Evolutionary conservation across 2,888 invertebrate genomes (phyloP), one percentile per base, ranked within the genome.

Genomic region (Hartigia nigra): DNA sequence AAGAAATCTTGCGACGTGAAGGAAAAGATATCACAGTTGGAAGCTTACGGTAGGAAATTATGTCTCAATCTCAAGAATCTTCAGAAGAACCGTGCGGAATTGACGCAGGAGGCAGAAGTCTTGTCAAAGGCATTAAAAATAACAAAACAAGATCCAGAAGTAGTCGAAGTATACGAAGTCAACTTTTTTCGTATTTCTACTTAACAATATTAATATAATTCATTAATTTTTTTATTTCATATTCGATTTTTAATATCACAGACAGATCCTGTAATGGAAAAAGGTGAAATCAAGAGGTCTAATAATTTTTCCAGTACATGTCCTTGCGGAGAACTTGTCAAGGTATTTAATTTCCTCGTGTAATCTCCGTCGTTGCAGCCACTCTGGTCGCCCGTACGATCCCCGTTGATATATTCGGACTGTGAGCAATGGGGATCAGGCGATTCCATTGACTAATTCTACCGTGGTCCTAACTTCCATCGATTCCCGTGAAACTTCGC

Each of bases 21-120:
- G 55, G 77, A 81, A 3, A 82, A 80, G 76, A 82, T 83, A 34
- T 76, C 79, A 3, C 79, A 80, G 55, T 76, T 83, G 39, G 83
- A 83, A 76, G 83, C 82, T 35, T 81, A 82, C 72, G 82, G 79
- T 72, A 82, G 77, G 34, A 78, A 82, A 31, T 74, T 83, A 14
- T 81, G 79, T 70, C 55, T 76, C 37, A 80, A 82, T 79, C 72
- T 83, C 36, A 77, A 69, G 69, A 81, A 82, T 78, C 75, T 83
- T 31, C 82, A 83, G 31, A 82, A 79, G 70, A 81, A 82, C 75
- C 78, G 82, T 11, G 76, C 74, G n/a, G 76, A 82, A 31, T 76
- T 83, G 70, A 83, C 79, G 32, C 78, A 72, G 23, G 77, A 81
- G 74, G 81, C 82, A 31, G 74, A 79, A 69, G 80, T 75, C 4